Conservation (phyloP, 1,140 invertebrate genomes). For the Ceratina calcarata region DNA sequence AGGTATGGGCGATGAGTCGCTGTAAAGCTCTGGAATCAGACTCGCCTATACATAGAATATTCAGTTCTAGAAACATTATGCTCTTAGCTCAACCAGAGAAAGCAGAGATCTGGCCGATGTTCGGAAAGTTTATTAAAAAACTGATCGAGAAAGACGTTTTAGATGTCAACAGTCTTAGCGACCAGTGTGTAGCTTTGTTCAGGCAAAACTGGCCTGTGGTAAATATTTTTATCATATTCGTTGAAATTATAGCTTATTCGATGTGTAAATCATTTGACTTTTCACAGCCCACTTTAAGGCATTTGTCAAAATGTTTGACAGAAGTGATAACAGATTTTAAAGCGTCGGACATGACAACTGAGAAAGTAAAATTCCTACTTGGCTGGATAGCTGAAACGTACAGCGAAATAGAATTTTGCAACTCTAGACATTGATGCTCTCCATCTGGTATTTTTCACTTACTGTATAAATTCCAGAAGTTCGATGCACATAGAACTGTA, state of each 20-base stretch:
- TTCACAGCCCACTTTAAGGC: slow-evolving; percentile 68
- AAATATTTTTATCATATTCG: slow-evolving; percentile 45
- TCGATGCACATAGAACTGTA: slow-evolving; percentile 33
- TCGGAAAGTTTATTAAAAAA: slow-evolving; percentile 71
- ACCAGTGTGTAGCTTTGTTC: slow-evolving; percentile 78
- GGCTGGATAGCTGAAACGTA: slow-evolving; percentile 73
- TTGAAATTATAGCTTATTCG: slow-evolving; percentile 14
- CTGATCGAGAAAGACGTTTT: slow-evolving; percentile 74
- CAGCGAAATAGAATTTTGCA: slow-evolving; percentile 69
- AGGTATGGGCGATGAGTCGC: slow-evolving; percentile 71
- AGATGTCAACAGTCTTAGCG: slow-evolving; percentile 72
- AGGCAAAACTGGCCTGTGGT: slow-evolving; percentile 78
- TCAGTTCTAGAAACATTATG: slow-evolving; percentile 78
- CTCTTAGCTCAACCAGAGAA: slow-evolving; percentile 71
- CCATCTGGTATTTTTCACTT: not conserved
- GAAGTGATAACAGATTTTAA: slow-evolving; percentile 70
- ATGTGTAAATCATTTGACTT: slow-evolving; percentile 13
- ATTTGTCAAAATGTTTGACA: slow-evolving; percentile 73
- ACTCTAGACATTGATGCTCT: slow-evolving; percentile 36
- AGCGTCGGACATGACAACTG: slow-evolving; percentile 65
- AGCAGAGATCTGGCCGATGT: slow-evolving; percentile 64
- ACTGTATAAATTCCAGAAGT: slow-evolving; percentile 13
- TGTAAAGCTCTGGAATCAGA: slow-evolving; percentile 59
- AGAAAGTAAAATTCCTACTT: slow-evolving; percentile 72
- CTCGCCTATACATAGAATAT: slow-evolving; percentile 67